phyloP scores from a whole-genome alignment of 2,113 vertebrate genomes.

The Empidonax alnorum region DNA sequence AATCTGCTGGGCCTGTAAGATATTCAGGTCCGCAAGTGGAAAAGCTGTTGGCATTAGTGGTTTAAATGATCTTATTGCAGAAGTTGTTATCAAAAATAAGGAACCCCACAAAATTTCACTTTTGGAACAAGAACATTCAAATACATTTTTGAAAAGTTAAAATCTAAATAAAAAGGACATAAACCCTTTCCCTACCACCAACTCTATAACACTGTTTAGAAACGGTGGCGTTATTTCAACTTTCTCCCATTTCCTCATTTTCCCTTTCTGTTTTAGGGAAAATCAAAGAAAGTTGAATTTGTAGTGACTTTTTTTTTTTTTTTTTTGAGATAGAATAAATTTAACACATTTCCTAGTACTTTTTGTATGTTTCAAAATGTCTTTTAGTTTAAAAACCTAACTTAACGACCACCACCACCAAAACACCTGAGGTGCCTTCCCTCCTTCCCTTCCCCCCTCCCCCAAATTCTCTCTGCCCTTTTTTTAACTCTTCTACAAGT shows the following conservation, averaged over 20 bases:
- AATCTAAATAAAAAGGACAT: not conserved
- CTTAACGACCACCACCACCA: not conserved
- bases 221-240: not conserved
- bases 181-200: not conserved
- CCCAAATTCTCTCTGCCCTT: not conserved
- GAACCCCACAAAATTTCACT: not conserved
- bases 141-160: not conserved
- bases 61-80: not conserved
- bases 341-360: not conserved
- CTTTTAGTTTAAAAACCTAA: not conserved
- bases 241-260: not conserved
- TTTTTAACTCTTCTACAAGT: not conserved
- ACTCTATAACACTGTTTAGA: not conserved
- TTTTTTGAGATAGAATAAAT: not conserved
- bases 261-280: not conserved
- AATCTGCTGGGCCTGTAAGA: not conserved
- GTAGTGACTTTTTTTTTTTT: not conserved
- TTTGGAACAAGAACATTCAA: not conserved
- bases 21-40: not conserved
- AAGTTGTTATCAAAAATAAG: not conserved
- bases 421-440: not conserved
- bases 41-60: not conserved
- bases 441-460: accelerated
- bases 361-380: not conserved
- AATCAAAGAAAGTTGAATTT: not conserved